phyloP scores from a whole-genome alignment of 2,113 vertebrate genomes.

The Speoplatyrhinus poulsoni region DNA sequence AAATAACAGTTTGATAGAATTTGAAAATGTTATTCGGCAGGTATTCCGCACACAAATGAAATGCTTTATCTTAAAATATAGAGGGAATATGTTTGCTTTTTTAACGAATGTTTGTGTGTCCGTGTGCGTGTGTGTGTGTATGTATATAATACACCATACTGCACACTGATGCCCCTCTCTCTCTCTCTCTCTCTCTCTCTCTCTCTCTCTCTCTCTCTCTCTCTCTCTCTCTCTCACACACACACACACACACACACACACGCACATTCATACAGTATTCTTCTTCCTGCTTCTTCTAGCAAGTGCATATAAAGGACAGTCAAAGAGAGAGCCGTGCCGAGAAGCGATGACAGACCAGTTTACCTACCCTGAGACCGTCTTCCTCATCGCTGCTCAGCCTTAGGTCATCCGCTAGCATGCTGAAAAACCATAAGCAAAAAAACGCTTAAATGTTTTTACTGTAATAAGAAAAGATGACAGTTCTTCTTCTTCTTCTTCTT shows the following conservation, averaged over 20 bases:
- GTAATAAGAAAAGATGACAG: background rate
- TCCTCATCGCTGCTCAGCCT: constrained; percentile 82
- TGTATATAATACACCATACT: background rate
- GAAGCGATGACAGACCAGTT: background rate
- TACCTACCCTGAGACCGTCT: constrained; percentile 69
- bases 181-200: background rate
- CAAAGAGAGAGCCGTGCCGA: background rate
- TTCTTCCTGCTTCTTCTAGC: background rate
- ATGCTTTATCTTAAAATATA: no score
- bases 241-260: background rate
- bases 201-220: background rate
- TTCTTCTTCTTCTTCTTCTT: no score
- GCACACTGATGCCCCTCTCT: background rate
- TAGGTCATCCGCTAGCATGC: constrained; percentile 81
- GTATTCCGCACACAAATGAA: no score
- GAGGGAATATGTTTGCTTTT: no score
- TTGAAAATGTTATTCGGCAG: no score
- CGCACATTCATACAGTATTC: background rate
- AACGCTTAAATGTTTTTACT: background rate
- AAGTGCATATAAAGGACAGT: no score
- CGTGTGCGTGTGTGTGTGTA: no score
- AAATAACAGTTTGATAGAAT: no score
- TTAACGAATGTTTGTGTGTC: no score
- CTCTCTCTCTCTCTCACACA: background rate
- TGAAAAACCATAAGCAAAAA: constrained; percentile 38